Evolutionary conservation across 1,140 invertebrate genomes (phyloP), one percentile per base, ranked within the genome.

Genomic region (Drosophila guanche): DNA sequence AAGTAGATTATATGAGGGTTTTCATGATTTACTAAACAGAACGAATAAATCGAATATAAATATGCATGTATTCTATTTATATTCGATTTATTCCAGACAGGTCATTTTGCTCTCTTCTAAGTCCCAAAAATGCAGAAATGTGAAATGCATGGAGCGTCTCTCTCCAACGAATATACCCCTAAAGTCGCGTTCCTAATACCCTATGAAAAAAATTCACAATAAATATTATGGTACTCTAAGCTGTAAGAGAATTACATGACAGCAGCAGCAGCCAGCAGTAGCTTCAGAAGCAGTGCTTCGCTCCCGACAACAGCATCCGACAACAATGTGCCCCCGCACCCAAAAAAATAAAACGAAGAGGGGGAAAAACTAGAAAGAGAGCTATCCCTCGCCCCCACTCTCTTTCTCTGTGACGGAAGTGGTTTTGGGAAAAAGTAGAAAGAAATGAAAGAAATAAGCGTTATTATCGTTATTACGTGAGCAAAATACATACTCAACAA

Each of bases 381-480:
- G 52, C 69, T 73, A 10, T 33, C 29, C 10, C 33, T 37, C 25
- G 2, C 25, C 25, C 5, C 6, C 25, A 6, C 25, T 27, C 25
- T 27, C 5, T 6, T 37, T 0, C 10, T 12, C 33, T 37, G 33
- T 37, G 10, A 4, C 61, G 71, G 51, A 76, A 76, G 71, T 76
- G 72, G 72, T 75, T 37, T 37, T 59, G 50, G 56, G 54, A 67
- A 67, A 67, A 67, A 63, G 59, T 59, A 75, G 50, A 75, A 53
- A 75, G 71, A 74, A 74, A 76, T 60, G 71, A 76, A 76, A 76
- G 71, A 76, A 76, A 76, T 75, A 76, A 76, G 72, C 72, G 71
- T 75, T 76, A 76, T 76, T 76, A 76, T 76, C 72, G 72, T 76
- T 76, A 75, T 76, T 76, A 76, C 72, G 72, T 76, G 72, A 76